A percentile compares a stretch with the other conserved stretches of the same genome.
Conservation (phyloP, 2,888 invertebrate genomes). For the Penaeus monodon region DNA sequence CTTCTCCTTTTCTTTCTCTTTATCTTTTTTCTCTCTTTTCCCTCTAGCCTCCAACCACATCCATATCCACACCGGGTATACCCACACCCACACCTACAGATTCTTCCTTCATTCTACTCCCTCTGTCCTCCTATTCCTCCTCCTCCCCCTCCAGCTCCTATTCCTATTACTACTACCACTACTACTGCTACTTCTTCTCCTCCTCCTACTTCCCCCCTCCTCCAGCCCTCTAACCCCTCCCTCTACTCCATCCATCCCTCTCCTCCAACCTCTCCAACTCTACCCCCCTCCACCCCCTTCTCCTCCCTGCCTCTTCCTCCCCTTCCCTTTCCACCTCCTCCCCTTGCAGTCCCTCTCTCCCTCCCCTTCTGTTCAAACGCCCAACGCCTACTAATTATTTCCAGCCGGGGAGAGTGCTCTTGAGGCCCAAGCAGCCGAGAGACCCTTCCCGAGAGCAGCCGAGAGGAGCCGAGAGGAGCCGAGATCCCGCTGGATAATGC, state of each 20-base stretch:
- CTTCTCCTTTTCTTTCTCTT: not conserved
- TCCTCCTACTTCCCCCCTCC: not conserved
- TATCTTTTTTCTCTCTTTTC: not conserved
- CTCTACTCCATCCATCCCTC: not conserved
- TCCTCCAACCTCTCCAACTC: not conserved
- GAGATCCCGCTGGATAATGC: too few relatives aligned
- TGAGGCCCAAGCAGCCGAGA: not conserved
- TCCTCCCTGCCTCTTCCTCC: not conserved
- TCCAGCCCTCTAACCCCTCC: rapidly evolving
- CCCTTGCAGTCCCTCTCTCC: too few relatives aligned
- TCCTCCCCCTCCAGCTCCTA: not conserved
- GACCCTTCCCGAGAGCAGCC: not conserved
- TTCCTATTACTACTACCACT: too few relatives aligned
- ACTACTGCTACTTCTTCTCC: too few relatives aligned
- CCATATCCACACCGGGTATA: not conserved
- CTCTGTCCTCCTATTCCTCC: too few relatives aligned
- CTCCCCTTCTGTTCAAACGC: not conserved
- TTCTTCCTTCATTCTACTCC: too few relatives aligned
- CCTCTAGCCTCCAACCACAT: not conserved
- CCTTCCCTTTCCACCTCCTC: not conserved
- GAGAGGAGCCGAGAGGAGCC: too few relatives aligned
- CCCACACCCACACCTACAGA: too few relatives aligned
- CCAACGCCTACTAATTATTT: not conserved
- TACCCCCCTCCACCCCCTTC: not conserved
- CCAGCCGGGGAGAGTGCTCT: not conserved